These are phyloP conservation scores for Oncorhynchus nerka DNA, from an alignment of 2,113 vertebrate species.

Conservation along the genomic window DNA sequence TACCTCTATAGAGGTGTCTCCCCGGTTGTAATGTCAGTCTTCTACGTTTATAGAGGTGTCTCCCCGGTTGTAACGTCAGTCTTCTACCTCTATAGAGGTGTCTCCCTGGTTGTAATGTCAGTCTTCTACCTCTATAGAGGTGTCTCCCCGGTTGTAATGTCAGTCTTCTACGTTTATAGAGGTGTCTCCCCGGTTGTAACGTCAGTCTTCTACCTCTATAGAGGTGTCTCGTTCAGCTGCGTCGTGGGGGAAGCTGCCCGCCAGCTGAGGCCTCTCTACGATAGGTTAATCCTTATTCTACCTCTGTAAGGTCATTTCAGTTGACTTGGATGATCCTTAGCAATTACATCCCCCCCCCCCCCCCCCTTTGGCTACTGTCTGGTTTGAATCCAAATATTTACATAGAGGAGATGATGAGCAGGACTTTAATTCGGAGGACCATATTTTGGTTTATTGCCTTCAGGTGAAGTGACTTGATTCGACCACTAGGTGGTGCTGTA, in stretches of 20 bases:
- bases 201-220: fast-evolving
- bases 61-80: fast-evolving
- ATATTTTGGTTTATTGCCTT: neutral
- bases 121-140: fast-evolving
- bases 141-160: too few species aligned
- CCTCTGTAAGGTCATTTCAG: neutral
- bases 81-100: fast-evolving
- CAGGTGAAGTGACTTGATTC: neutral
- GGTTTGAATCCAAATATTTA: neutral
- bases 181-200: too few species aligned
- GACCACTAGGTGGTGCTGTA: slow-evolving; percentile 63
- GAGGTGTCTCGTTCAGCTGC: neutral
- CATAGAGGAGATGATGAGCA: neutral
- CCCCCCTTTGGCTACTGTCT: neutral
- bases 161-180: too few species aligned
- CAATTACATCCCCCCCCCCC: neutral
- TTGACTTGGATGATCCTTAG: neutral
- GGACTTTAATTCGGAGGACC: neutral
- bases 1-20: too few species aligned
- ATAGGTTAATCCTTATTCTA: neutral
- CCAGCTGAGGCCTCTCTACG: neutral
- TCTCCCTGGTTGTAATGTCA: too few species aligned
- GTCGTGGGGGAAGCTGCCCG: neutral
- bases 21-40: too few species aligned
- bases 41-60: too few species aligned